Evolutionary conservation across 2,113 vertebrate species (phyloP).

Genomic region (Nesoenas mayeri): DNA sequence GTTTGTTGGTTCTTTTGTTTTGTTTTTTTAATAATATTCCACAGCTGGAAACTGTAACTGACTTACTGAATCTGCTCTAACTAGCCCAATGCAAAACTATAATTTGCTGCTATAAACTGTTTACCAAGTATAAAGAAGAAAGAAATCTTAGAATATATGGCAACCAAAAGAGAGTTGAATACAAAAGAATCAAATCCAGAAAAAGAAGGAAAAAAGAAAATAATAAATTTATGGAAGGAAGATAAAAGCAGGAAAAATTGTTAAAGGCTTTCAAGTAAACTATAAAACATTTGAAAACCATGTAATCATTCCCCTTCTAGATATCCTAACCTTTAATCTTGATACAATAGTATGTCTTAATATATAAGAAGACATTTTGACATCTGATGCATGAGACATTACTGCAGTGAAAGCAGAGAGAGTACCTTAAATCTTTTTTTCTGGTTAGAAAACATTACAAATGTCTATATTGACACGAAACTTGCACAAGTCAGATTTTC

Average conservation of each 20-base stretch:
- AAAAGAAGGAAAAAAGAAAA: neutral
- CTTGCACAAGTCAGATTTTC: neutral
- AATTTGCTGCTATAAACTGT: neutral
- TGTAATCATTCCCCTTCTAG: neutral
- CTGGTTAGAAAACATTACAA: neutral
- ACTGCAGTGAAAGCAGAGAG: neutral
- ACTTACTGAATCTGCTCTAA: neutral
- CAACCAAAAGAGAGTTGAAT: neutral
- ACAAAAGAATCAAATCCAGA: neutral
- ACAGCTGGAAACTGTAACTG: neutral
- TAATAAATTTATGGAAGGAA: neutral
- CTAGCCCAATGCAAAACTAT: neutral
- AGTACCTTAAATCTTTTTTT: neutral
- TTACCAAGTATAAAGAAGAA: neutral
- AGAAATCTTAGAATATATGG: neutral
- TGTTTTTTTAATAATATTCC: neutral
- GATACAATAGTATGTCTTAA: neutral
- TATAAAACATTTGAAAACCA: neutral
- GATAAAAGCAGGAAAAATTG: neutral
- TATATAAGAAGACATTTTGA: neutral
- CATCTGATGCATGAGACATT: neutral
- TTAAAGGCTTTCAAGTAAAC: neutral
- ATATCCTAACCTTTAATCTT: neutral
- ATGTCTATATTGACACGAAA: fast-evolving
- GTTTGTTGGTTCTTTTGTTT: too few relatives aligned